Percentiles rank a stretch among this genome's conserved stretches.
phyloP scores from a whole-genome alignment of 2,797 vertebrate genomes.

The Myotis myotis region DNA sequence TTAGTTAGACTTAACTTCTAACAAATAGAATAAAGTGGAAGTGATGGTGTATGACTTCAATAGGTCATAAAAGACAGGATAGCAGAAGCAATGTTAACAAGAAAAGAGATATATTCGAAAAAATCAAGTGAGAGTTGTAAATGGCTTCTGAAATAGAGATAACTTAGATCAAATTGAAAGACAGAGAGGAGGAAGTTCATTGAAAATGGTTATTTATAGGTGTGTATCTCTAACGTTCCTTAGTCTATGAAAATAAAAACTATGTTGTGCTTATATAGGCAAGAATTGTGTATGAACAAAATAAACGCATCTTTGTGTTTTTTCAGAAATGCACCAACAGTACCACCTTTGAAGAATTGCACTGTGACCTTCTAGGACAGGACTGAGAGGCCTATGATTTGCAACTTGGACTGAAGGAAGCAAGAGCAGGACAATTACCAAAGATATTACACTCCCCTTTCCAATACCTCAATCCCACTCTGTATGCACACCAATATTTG shows the following conservation, averaged over 20 bases:
- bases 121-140: constrained; percentile 63
- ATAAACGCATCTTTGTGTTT: not conserved
- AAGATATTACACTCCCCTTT: not conserved
- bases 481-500: not conserved
- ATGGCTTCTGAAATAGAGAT: constrained; percentile 60
- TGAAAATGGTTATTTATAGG: constrained; percentile 79
- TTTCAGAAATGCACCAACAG: constrained; percentile 28
- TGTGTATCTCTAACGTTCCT: constrained; percentile 61
- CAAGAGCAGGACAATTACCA: not conserved
- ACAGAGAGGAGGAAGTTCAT: constrained; percentile 73
- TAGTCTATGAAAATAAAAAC: constrained; percentile 61
- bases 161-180: constrained; percentile 65
- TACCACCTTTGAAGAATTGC: constrained; percentile 14
- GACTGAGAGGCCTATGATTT: not conserved
- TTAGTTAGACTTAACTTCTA: constrained; percentile 6
- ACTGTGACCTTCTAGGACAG: not conserved
- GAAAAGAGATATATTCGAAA: constrained; percentile 51
- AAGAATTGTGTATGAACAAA: constrained; percentile 58
- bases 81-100: constrained; percentile 23
- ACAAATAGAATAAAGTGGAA: not conserved
- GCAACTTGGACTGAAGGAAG: not conserved
- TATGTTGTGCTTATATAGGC: constrained; percentile 56
- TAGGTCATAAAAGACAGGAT: not conserved
- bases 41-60: not conserved
- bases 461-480: not conserved